phyloP scores from a whole-genome alignment of 1,140 invertebrate genomes.

The Drepana arcuata region DNA sequence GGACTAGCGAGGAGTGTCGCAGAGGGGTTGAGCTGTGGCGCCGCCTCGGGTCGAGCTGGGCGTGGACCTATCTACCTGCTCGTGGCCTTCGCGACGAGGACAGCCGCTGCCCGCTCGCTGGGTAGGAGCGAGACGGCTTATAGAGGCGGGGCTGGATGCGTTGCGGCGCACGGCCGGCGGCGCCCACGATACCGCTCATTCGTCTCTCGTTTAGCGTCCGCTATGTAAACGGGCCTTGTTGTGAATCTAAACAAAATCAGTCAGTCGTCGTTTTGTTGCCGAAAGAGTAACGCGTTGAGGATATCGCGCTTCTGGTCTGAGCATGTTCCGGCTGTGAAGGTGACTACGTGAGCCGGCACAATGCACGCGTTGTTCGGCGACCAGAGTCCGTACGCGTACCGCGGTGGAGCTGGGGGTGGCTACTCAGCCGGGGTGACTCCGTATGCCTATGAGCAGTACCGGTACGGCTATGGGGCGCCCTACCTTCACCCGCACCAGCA shows the following conservation, averaged over 20 bases:
- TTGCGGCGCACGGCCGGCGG: conserved; percentile 15
- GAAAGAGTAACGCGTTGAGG: conserved; percentile 47
- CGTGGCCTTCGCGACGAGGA: conserved; percentile 2
- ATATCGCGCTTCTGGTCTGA: conserved; percentile 40
- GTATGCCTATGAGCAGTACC: conserved; percentile 82
- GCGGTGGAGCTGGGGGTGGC: conserved; percentile 54
- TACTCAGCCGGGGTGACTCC: conserved; percentile 70
- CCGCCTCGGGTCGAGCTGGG: conserved; percentile 32
- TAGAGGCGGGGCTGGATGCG: conserved; percentile 30
- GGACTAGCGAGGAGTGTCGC: conserved; percentile 11
- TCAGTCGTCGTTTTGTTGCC: conserved; percentile 68
- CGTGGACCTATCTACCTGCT: conserved; percentile 16
- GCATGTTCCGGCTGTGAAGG: conserved; percentile 53
- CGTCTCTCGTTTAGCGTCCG: conserved; percentile 62
- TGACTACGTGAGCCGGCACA: conserved; percentile 41
- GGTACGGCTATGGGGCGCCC: conserved; percentile 79
- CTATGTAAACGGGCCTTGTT: conserved; percentile 70
- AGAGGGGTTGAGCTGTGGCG: conserved; percentile 20
- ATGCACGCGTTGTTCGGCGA: conserved; percentile 93
- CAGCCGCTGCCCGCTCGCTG: neutral
- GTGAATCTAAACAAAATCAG: conserved; percentile 71
- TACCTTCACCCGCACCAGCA: conserved; percentile 80
- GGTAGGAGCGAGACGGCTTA: conserved; percentile 15
- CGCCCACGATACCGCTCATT: conserved; percentile 56
- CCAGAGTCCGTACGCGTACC: conserved; percentile 81